These are phyloP conservation scores for Hyposoter dolosus DNA, from an alignment of 2,888 invertebrate genomes.

Conservation along the genomic window DNA sequence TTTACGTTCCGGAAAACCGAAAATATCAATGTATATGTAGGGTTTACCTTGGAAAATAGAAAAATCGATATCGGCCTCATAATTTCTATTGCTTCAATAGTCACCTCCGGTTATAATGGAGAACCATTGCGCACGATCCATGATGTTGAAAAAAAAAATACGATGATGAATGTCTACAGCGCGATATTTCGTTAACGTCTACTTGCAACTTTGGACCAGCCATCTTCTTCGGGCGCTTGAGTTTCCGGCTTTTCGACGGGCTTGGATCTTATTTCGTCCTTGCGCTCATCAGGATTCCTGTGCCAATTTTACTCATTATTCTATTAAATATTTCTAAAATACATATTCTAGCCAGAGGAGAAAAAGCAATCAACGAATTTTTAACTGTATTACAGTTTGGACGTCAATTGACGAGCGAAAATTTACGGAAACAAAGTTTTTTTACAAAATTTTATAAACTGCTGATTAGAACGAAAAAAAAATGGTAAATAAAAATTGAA, in stretches of 20 bases:
- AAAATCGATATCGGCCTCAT: slow-evolving; percentile 40
- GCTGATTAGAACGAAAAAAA: neutral
- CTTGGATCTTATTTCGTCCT: slow-evolving; percentile 65
- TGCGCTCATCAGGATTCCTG: slow-evolving; percentile 57
- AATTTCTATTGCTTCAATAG: slow-evolving; percentile 46
- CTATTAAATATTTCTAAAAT: neutral
- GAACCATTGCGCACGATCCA: slow-evolving; percentile 44
- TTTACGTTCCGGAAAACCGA: neutral
- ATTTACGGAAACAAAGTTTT: neutral
- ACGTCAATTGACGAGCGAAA: neutral
- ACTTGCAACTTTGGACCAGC: slow-evolving; percentile 82
- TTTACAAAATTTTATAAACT: neutral
- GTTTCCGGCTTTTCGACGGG: slow-evolving; percentile 64
- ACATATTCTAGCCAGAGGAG: neutral
- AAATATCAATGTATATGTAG: slow-evolving; percentile 16
- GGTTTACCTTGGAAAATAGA: slow-evolving; percentile 50
- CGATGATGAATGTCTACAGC: slow-evolving; percentile 33
- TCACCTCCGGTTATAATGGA: slow-evolving; percentile 57
- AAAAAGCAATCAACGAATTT: neutral
- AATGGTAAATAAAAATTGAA: neutral
- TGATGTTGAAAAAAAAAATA: slow-evolving; percentile 45
- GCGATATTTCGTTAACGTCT: slow-evolving; percentile 78
- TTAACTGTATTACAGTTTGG: neutral
- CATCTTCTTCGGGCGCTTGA: slow-evolving; percentile 72
- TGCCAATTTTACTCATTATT: neutral